Base-by-base conservation (phyloP, 2,797 vertebrate species). In the Tragopan temminckii region DNA sequence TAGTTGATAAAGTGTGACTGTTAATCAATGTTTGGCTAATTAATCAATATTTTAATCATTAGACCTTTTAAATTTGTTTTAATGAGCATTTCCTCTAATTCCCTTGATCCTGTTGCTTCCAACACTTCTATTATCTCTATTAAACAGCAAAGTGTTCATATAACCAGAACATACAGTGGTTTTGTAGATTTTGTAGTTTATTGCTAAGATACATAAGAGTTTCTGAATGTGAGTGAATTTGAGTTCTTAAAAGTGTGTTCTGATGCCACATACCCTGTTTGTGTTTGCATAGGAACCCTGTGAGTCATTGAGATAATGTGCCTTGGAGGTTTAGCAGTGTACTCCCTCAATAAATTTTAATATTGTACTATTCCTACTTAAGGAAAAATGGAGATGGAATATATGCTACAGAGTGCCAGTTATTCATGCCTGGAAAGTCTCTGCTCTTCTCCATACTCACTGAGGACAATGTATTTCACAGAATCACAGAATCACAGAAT, bases 11-110 rank as follows among this genome's bases (percentile, higher is more conserved):
- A 98, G 98, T 99, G 99, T 99, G 98, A 99, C 98, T 99, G 98
- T 98, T 99, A 99, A 99, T 99, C 99, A 98, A 99, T 99, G 98
- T 99, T 98, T 98, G 98, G 98, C 99, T 99, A 99, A 99, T 99
- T 98, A 99, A 99, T 99, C 99, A 99, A 99, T 99, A 99, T 99
- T 99, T 99, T 99, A 99, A 99, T 99, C 99, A 99, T 99, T 99
- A 98, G 98, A 99, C 99, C 98, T 98, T 99, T 99, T 97, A 98
- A 98, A 98, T 98, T 97, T 97, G 95, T 98, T 98, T 98, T 98
- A 99, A 99, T 98, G 98, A 99, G 98, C 97, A 98, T 99, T 99
- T 99, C 98, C 98, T 98, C 97, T 97, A 98, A 99, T 99, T 99
- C 98, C 98, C 98, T 96, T 98, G 98, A 98, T 98, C 97, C 97